phyloP scores from a whole-genome alignment of 64 coral and sea anemone genomes.

The Montipora cactus region DNA sequence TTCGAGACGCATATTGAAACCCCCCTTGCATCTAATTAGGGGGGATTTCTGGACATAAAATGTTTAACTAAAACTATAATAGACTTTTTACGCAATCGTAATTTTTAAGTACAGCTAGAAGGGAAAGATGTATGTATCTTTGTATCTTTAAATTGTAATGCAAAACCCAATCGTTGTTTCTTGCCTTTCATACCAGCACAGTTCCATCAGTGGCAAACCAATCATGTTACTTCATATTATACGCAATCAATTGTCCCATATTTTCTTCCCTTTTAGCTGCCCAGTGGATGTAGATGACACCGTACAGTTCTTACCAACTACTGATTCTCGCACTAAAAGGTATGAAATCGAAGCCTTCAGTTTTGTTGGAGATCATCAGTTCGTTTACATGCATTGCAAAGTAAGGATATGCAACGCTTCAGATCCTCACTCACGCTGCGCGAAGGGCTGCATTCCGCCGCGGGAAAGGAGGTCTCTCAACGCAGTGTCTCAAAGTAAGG shows the following conservation, averaged over 20 bases:
- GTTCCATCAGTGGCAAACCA: not conserved
- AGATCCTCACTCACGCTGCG: conserved; percentile 34
- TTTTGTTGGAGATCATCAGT: conserved; percentile 18
- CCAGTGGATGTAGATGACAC: not conserved
- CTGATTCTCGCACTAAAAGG: not conserved
- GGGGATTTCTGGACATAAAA: too few species aligned
- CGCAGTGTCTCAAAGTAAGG: not conserved
- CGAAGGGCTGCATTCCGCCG: not conserved
- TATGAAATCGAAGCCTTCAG: conserved; percentile 10
- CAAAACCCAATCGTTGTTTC: too few species aligned
- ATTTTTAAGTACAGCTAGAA: too few species aligned
- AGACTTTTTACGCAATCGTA: too few species aligned
- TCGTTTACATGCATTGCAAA: conserved; percentile 46
- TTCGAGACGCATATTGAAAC: too few species aligned
- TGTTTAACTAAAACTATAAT: too few species aligned
- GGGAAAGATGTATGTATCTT: too few species aligned
- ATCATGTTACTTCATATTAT: not conserved
- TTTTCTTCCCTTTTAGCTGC: not conserved
- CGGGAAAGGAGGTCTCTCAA: not conserved
- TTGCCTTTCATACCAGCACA: too few species aligned
- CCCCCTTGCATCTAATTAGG: too few species aligned
- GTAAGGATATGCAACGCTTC: conserved; percentile 26
- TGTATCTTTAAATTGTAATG: too few species aligned
- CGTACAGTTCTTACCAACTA: not conserved
- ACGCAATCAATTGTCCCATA: not conserved